These are phyloP conservation scores for Pelvicachromis taeniatus DNA, from an alignment of 2,113 vertebrate species.

Conservation along the genomic window DNA sequence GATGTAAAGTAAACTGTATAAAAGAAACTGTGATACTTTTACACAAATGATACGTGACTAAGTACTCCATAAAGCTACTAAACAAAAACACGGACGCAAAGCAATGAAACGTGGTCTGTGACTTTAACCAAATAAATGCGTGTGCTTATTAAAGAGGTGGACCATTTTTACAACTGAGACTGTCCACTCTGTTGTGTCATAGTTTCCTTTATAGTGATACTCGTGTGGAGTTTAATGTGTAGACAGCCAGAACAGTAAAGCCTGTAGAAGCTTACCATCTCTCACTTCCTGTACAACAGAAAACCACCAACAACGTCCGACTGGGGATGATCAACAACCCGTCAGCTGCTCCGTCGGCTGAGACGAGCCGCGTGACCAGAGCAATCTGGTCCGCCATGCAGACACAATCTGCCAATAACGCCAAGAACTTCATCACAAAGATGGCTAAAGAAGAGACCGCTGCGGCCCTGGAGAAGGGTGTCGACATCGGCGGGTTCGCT, in stretches of 20 bases:
- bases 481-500: slow-evolving; percentile 80
- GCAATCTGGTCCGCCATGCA: slow-evolving; percentile 93
- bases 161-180: neutral
- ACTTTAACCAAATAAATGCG: neutral
- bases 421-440: slow-evolving; percentile 99
- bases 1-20: neutral
- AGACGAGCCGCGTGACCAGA: slow-evolving; percentile 76
- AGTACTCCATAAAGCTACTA: neutral
- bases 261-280: neutral
- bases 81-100: neutral
- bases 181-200: neutral
- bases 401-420: slow-evolving; percentile 89
- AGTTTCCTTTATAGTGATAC: neutral
- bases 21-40: neutral
- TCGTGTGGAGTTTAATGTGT: neutral
- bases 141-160: neutral
- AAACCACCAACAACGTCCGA: slow-evolving; percentile 89
- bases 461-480: slow-evolving; percentile 76
- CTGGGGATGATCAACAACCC: slow-evolving; percentile 94
- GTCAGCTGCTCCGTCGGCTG: slow-evolving; percentile 55
- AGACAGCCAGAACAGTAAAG: neutral
- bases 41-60: neutral
- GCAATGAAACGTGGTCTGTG: neutral
- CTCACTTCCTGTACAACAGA: slow-evolving; percentile 37
- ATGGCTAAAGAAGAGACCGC: slow-evolving; percentile 89